Base-by-base conservation (phyloP, 2,888 invertebrate genomes). In the Acanthopleura granulata region DNA sequence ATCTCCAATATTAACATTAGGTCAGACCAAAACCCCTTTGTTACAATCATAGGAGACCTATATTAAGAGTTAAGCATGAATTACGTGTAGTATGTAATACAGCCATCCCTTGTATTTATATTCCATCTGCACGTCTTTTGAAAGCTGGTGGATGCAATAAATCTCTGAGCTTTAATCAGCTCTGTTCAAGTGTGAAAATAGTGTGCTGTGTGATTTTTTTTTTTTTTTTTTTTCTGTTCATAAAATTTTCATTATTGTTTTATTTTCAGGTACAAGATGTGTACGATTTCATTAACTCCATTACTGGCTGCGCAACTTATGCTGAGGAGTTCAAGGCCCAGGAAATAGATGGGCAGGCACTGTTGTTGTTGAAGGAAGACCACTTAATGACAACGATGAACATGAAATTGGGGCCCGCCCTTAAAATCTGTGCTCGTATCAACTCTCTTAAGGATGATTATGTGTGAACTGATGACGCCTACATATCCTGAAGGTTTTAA, bases 291-390 rank as follows among this genome's bases (percentile, higher is more conserved):
- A 96, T 98, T 84, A 93, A 95, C 82, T 94, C 94, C 84, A 93
- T 98, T 76, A 97, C 96, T 0, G 98, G 97, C 0, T 97, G 97
- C 89, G 94, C 94, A 14, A 95, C 95, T 83, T 97, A 97, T 88
- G 97, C 97, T 0, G 97, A 97, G 87, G 97, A 97, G 89, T 98
- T 98, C 91, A 94, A 95, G 16, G 94, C 95, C 86, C 97, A 98
- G 91, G 98, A 98, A 91, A 97, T 98, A 83, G 98, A 98, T 87
- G 98, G 98, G 0, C 97, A 97, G 88, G 98, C 98, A 0, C 91
- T 98, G 77, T 93, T 98, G 91, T 92, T 98, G 74, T 93, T 98
- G 73, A 95, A 96, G 86, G 97, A 97, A 81, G 97, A 97, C 87
- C 98, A 98, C 91, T 92, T 98, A 49, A 97, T 98, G 92, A 95